phyloP scores from a whole-genome alignment of 2,797 vertebrate genomes.

The Cuculus canorus region DNA sequence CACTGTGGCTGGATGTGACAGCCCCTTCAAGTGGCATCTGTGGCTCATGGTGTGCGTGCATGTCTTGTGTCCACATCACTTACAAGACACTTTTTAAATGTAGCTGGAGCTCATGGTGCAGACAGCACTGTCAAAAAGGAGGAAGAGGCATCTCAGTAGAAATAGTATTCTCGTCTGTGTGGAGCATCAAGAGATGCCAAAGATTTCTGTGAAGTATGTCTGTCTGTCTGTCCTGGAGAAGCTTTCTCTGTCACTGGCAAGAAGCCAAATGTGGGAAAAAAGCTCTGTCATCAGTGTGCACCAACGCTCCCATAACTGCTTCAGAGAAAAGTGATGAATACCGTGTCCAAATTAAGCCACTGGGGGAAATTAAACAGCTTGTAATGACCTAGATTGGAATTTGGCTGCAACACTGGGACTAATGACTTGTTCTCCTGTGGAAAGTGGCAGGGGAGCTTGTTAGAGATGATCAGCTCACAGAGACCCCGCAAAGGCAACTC shows the following conservation, averaged over 20 bases:
- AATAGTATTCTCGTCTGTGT: background rate
- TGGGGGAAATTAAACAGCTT: slow-evolving; percentile 40
- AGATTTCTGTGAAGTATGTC: background rate
- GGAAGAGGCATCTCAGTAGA: background rate
- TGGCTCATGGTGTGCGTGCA: accelerated
- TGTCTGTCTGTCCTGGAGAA: slow-evolving; percentile 6
- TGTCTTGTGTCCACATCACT: background rate
- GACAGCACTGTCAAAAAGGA: background rate
- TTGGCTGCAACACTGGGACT: slow-evolving; percentile 31
- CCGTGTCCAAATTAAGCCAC: background rate
- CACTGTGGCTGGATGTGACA: background rate
- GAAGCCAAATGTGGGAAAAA: background rate
- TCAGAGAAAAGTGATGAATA: background rate
- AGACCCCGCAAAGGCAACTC: background rate
- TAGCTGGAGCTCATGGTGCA: background rate
- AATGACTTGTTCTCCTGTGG: slow-evolving; percentile 3
- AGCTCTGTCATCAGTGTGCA: background rate
- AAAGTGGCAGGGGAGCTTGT: background rate
- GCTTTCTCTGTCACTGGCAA: background rate
- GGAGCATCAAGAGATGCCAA: background rate
- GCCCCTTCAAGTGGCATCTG: accelerated
- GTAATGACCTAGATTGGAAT: slow-evolving; percentile 3
- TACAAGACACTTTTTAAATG: background rate
- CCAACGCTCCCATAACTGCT: background rate
- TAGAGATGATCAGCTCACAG: background rate